A percentile compares a stretch with the other conserved stretches of the same genome.
These are phyloP conservation scores for Oceanodroma leucorhoa DNA, from an alignment of 2,797 vertebrate genomes.

Conservation along the genomic window DNA sequence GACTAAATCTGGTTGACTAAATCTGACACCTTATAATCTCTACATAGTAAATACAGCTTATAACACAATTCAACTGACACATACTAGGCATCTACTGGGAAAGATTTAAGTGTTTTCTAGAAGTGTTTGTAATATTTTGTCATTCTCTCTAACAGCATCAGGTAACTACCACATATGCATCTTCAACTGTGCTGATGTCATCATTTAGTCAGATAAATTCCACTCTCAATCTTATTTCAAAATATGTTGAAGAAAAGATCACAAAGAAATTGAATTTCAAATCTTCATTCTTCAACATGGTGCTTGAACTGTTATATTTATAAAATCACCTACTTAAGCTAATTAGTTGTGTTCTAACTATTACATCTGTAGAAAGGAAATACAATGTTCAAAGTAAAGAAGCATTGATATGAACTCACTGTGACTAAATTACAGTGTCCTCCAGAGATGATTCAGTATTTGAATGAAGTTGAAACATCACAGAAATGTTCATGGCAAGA, in stretches of 20 bases:
- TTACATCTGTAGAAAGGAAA: neutral
- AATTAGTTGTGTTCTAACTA: neutral
- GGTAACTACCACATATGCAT: neutral
- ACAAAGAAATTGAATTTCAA: neutral
- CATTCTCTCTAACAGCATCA: neutral
- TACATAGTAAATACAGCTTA: neutral
- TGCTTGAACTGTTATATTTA: neutral
- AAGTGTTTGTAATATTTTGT: neutral
- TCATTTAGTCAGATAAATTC: neutral
- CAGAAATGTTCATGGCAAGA: neutral
- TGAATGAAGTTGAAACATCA: neutral
- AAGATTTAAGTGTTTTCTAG: neutral
- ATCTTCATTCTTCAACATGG: neutral
- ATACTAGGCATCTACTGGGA: neutral
- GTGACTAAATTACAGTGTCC: neutral
- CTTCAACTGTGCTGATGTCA: fast-evolving
- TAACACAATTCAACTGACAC: neutral
- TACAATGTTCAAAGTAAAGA: neutral
- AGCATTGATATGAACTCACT: neutral
- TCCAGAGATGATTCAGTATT: neutral
- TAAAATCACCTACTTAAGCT: neutral
- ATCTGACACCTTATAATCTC: neutral
- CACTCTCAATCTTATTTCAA: neutral
- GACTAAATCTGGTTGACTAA: neutral
- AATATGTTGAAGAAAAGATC: neutral